These are phyloP conservation scores for Philypnodon macrostomus DNA, from an alignment of 2,797 vertebrate species.

Conservation along the genomic window DNA sequence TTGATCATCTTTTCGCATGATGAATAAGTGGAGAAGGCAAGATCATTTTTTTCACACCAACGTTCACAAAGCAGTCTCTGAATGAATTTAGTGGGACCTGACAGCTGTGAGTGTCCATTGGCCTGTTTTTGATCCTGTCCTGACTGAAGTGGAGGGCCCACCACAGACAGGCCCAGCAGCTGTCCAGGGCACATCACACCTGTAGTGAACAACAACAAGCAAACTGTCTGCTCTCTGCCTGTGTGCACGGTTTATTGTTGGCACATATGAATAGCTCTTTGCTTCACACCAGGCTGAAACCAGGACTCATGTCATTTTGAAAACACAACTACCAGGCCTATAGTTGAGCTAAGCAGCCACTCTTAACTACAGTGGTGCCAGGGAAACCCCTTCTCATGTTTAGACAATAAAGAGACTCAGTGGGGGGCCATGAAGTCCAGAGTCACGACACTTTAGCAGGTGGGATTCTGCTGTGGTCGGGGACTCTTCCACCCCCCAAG, in stretches of 20 bases:
- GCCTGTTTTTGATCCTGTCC: conserved; percentile 34
- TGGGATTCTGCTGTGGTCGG: not conserved
- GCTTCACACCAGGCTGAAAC: not conserved
- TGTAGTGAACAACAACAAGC: conserved; percentile 42
- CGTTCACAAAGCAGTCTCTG: too few relatives aligned
- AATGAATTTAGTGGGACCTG: conserved; percentile 44
- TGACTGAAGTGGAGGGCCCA: conserved; percentile 11
- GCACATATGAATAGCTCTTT: too few relatives aligned
- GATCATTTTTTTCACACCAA: too few relatives aligned
- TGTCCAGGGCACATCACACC: conserved; percentile 56
- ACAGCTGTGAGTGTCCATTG: conserved; percentile 58
- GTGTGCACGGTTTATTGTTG: conserved; percentile 22
- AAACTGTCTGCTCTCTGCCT: conserved; percentile 17
- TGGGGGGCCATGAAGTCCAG: not conserved
- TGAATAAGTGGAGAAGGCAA: too few relatives aligned
- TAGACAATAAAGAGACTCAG: not conserved
- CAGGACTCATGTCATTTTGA: not conserved
- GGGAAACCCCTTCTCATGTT: conserved; percentile 5
- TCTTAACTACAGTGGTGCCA: not conserved
- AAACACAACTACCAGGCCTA: not conserved
- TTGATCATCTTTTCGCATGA: too few relatives aligned
- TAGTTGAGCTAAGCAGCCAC: too few relatives aligned
- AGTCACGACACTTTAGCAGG: not conserved
- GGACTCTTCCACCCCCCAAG: conserved; percentile 10
- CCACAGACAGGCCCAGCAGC: conserved; percentile 27